These are phyloP conservation scores for Salarias fasciatus DNA, from an alignment of 2,797 vertebrate genomes.

Conservation along the genomic window DNA sequence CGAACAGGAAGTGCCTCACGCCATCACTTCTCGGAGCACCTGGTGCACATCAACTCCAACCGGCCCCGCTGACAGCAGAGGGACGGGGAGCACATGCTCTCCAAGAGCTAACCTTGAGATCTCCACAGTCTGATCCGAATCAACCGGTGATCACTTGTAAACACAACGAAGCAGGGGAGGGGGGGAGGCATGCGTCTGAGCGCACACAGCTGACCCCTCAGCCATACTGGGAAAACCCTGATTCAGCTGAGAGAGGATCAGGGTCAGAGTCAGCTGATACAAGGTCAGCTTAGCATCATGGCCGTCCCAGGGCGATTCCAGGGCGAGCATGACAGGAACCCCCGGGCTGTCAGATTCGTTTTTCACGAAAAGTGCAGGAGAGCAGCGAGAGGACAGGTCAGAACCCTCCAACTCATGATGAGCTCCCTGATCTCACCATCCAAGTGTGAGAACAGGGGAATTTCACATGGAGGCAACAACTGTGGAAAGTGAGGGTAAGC, in stretches of 20 bases:
- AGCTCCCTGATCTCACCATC: not conserved
- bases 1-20: constrained; percentile 48
- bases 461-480: constrained; percentile 40
- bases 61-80: constrained; percentile 20
- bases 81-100: not conserved
- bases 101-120: constrained; percentile 2
- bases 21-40: constrained; percentile 34
- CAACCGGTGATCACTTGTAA: constrained; percentile 27
- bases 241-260: constrained; percentile 78
- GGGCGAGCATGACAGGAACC: constrained; percentile 43
- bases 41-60: constrained; percentile 34
- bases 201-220: constrained; percentile 44
- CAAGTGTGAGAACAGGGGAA: constrained; percentile 37
- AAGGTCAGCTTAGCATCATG: constrained; percentile 71
- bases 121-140: not conserved
- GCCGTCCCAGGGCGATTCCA: constrained; percentile 41
- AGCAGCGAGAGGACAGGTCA: not conserved
- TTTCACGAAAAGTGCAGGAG: constrained; percentile 32
- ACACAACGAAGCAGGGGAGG: constrained; percentile 41
- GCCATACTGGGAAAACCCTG: constrained; percentile 66
- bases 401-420: constrained; percentile 4
- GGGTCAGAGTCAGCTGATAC: constrained; percentile 73
- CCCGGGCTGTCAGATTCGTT: constrained; percentile 24
- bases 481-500: constrained; percentile 6
- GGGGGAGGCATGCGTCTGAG: constrained; percentile 5